Percentiles rank a stretch among this genome's conserved stretches.
These are phyloP conservation scores for Elgaria multicarinata DNA, from an alignment of 2,113 vertebrate species.

Conservation along the genomic window DNA sequence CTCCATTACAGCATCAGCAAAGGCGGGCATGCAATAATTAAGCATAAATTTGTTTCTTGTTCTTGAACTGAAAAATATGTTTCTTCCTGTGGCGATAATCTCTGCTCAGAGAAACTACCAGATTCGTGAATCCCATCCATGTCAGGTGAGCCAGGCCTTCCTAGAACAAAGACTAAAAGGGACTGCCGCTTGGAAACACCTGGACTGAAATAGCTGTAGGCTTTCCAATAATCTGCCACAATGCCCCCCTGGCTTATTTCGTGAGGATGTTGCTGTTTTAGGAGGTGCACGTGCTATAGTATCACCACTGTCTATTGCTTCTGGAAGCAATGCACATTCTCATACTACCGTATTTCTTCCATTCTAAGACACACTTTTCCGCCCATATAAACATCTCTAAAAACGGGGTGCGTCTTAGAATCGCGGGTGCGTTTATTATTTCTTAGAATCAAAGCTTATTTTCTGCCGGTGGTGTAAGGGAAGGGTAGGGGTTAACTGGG, in stretches of 20 bases:
- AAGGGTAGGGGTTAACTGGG: no score
- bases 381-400: no score
- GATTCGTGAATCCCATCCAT: not conserved
- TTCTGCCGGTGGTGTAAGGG: no score
- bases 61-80: constrained; percentile 34
- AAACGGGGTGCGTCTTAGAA: no score
- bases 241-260: not conserved
- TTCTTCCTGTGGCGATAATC: not conserved
- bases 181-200: constrained; percentile 19
- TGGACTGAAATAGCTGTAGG: not conserved
- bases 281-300: not conserved
- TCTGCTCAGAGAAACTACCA: not conserved
- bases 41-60: constrained; percentile 28
- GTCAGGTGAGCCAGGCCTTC: not conserved
- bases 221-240: not conserved
- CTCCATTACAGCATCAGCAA: constrained; percentile 39
- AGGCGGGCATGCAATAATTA: constrained; percentile 48
- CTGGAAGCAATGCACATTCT: not conserved
- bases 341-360: no score
- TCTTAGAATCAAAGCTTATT: no score
- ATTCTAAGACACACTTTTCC: no score
- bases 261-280: not conserved
- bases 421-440: no score
- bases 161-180: not conserved
- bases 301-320: not conserved